phyloP scores from a whole-genome alignment of 2,113 vertebrate genomes.

The Lophotis ruficrista region DNA sequence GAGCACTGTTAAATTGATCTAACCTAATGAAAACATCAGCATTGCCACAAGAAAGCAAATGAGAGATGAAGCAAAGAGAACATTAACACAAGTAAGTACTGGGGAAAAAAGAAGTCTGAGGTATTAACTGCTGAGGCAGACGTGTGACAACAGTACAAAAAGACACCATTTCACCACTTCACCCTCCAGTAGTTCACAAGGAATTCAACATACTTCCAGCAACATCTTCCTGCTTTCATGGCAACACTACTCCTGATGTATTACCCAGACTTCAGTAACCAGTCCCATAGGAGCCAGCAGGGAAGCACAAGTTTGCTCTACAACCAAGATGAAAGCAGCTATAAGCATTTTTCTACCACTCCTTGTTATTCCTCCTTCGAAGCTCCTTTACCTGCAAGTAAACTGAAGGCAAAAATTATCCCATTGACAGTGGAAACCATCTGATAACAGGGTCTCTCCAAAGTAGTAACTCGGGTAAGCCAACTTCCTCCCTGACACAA shows the following conservation, averaged over 20 bases:
- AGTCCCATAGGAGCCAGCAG: neutral
- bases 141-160: neutral
- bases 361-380: fast-evolving
- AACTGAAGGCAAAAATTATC: neutral
- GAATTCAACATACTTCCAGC: neutral
- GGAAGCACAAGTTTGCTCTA: neutral
- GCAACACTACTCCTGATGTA: neutral
- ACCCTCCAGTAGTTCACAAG: neutral
- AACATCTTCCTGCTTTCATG: neutral
- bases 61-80: neutral
- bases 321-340: neutral
- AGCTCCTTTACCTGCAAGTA: neutral
- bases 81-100: neutral
- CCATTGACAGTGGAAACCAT: neutral
- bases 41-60: neutral
- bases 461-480: fast-evolving
- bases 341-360: neutral
- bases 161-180: neutral
- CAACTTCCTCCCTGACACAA: neutral
- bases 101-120: neutral
- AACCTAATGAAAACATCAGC: neutral
- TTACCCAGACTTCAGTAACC: neutral
- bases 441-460: neutral
- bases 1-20: neutral
- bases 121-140: neutral